phyloP scores from a whole-genome alignment of 2,113 vertebrate genomes.

The Conger conger region DNA sequence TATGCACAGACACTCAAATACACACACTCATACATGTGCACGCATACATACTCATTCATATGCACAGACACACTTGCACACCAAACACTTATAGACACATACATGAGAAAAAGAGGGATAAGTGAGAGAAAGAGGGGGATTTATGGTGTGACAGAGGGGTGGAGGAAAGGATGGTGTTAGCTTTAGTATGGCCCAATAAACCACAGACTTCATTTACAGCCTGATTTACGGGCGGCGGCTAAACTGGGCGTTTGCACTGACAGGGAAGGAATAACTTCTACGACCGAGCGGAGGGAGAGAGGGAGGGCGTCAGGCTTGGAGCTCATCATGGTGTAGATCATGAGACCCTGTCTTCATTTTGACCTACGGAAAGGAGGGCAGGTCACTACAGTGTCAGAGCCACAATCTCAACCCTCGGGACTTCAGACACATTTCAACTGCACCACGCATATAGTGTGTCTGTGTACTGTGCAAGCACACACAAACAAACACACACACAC shows the following conservation, averaged over 20 bases:
- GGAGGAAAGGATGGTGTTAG: conserved; percentile 33
- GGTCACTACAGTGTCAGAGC: not conserved
- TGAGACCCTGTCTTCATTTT: conserved; percentile 7
- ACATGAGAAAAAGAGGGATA: no score
- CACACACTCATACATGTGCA: not conserved
- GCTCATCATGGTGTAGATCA: not conserved
- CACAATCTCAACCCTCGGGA: conserved; percentile 8
- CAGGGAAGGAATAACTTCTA: conserved; percentile 52
- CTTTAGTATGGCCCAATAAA: conserved; percentile 62
- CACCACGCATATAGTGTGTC: not conserved
- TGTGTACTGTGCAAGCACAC: not conserved
- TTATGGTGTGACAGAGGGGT: conserved; percentile 23
- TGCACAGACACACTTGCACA: not conserved
- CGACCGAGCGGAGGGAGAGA: conserved; percentile 34
- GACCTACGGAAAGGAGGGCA: not conserved
- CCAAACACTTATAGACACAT: no score
- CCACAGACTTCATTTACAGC: conserved; percentile 58
- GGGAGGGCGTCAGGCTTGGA: conserved; percentile 29
- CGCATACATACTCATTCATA: not conserved
- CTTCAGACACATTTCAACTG: not conserved
- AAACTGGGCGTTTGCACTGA: conserved; percentile 50
- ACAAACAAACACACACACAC: not conserved
- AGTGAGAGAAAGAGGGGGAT: conserved; percentile 13
- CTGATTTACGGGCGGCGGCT: conserved; percentile 55
- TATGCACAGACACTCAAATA: not conserved